Percentiles rank a stretch among this genome's conserved stretches.
phyloP scores from a whole-genome alignment of 2,888 invertebrate genomes.

The Ommatoiulus sabulosus region DNA sequence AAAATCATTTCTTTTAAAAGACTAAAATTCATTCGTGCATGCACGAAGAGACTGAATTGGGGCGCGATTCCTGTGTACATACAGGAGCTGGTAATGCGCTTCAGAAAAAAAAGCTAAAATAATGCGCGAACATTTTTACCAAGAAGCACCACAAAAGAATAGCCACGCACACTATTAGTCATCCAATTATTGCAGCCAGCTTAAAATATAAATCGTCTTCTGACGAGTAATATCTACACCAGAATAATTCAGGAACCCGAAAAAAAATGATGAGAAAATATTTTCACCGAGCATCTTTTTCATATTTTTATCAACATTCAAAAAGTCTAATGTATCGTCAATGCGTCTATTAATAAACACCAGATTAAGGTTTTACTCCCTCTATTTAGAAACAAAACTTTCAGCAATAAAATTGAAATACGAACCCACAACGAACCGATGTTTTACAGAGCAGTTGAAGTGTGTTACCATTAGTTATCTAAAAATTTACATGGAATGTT shows the following conservation, averaged over 20 bases:
- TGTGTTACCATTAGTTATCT: no score
- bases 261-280: not conserved
- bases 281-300: not conserved
- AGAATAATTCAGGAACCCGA: not conserved
- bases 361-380: no score
- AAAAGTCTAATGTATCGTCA: no score
- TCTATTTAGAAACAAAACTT: no score
- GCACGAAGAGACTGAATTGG: not conserved
- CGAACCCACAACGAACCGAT: no score
- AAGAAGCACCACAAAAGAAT: not conserved
- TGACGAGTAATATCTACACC: not conserved
- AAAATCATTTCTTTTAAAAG: not conserved
- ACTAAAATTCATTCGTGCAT: conserved; percentile 11
- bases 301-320: no score
- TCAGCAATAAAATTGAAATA: no score
- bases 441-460: no score
- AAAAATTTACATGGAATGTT: no score
- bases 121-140: not conserved
- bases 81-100: not conserved
- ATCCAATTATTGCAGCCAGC: not conserved
- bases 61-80: not conserved
- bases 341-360: no score
- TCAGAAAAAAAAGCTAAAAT: not conserved
- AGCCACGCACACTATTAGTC: not conserved
- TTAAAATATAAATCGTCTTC: not conserved